Conservation (phyloP, 2,797 vertebrate species). For the Alfaro cultratus region DNA sequence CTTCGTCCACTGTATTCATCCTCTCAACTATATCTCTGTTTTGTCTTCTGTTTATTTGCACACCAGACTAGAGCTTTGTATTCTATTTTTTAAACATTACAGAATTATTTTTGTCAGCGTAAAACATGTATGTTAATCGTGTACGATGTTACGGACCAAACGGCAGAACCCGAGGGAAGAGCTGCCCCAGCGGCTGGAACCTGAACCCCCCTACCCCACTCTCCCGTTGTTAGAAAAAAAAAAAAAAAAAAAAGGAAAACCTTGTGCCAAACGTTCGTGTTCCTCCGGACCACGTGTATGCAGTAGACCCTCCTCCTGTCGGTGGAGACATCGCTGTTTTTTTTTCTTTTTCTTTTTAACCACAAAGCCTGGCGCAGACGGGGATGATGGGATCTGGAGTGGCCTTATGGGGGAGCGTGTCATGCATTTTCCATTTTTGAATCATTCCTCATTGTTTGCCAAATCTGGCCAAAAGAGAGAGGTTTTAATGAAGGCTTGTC, state of each 20-base stretch:
- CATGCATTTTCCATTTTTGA: conserved; percentile 71
- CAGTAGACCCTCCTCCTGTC: conserved; percentile 76
- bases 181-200: conserved; percentile 51
- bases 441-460: conserved; percentile 79
- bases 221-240: conserved; percentile 41
- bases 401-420: conserved; percentile 82
- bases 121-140: conserved; percentile 64
- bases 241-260: conserved; percentile 38
- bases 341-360: conserved; percentile 40
- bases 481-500: conserved; percentile 76
- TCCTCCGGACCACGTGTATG: conserved; percentile 73
- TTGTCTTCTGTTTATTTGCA: conserved; percentile 83
- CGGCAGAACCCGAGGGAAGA: conserved; percentile 62
- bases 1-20: conserved; percentile 83
- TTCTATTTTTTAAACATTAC: conserved; percentile 85
- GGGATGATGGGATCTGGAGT: conserved; percentile 76
- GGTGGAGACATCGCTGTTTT: conserved; percentile 57
- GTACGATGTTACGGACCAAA: conserved; percentile 79
- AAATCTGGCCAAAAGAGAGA: conserved; percentile 74
- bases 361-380: conserved; percentile 63
- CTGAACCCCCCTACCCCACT: conserved; percentile 38
- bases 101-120: conserved; percentile 84
- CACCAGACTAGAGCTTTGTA: conserved; percentile 84
- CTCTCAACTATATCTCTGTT: conserved; percentile 82
- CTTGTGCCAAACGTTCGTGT: conserved; percentile 79